Conservation (phyloP, 2,888 invertebrate species). For the Dichetophora obliterata region DNA sequence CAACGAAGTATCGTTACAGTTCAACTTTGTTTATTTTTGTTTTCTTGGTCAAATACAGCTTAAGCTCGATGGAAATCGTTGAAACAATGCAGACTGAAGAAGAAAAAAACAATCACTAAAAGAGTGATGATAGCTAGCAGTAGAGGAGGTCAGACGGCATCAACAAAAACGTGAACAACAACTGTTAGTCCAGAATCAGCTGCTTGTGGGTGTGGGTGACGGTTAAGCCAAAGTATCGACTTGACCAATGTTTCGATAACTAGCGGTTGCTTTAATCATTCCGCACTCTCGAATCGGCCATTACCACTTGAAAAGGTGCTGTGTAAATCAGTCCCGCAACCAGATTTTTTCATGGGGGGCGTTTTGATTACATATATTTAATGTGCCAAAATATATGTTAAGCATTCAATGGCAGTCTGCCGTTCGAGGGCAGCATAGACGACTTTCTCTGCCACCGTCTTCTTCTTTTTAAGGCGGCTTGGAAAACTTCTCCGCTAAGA, state of each 20-base stretch:
- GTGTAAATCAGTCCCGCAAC: no score
- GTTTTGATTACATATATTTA: no score
- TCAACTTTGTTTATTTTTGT: neutral
- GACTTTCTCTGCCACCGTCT: no score
- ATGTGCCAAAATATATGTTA: no score
- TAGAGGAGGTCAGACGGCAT: neutral
- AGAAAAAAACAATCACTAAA: neutral
- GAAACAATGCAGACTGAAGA: neutral
- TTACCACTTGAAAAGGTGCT: no score
- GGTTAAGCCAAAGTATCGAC: slow-evolving; percentile 21
- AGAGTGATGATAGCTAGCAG: neutral
- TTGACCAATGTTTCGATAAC: slow-evolving; percentile 32
- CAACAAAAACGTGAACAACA: neutral
- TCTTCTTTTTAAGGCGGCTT: no score
- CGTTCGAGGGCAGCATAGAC: no score
- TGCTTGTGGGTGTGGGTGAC: neutral
- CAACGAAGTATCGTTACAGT: neutral
- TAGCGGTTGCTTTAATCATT: slow-evolving; percentile 42
- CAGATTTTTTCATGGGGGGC: no score
- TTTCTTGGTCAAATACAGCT: neutral
- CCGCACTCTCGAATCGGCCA: slow-evolving; percentile 15
- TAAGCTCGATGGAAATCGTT: neutral
- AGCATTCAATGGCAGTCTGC: no score
- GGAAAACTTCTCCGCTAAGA: no score
- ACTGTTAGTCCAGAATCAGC: neutral